Conservation (phyloP, 1,140 invertebrate genomes). For the Lycorma delicatula region DNA sequence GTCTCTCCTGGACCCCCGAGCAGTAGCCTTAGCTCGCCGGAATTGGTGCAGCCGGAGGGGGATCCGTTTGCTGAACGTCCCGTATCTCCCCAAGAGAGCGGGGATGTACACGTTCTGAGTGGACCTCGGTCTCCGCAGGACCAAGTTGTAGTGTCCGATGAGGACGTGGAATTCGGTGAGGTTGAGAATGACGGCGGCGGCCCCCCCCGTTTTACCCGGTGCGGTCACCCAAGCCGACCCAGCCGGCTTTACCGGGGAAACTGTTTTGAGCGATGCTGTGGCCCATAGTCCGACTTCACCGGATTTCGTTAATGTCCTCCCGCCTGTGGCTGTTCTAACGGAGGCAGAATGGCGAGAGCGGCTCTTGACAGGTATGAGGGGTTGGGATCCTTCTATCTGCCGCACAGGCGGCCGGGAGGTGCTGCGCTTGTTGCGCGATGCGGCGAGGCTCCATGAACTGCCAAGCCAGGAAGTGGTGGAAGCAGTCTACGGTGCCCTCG, state of each 20-base stretch:
- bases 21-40: background rate
- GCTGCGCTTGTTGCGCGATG: background rate
- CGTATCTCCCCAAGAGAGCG: background rate
- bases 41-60: background rate
- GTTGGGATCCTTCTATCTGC: background rate
- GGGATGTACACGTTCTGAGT: background rate
- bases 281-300: background rate
- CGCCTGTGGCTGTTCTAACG: background rate
- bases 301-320: background rate
- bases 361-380: background rate
- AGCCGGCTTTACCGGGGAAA: no score
- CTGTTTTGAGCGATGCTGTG: no score
- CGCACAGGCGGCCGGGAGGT: background rate
- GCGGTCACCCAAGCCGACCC: no score
- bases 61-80: no score
- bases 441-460: background rate
- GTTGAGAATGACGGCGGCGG: background rate
- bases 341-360: background rate
- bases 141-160: background rate
- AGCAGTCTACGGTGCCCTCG: background rate
- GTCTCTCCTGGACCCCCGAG: background rate
- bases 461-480: background rate
- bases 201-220: background rate
- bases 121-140: background rate
- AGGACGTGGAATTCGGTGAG: background rate